Evolutionary conservation across 2,797 vertebrate species (phyloP).

Genomic region (Oophaga sylvatica): DNA sequence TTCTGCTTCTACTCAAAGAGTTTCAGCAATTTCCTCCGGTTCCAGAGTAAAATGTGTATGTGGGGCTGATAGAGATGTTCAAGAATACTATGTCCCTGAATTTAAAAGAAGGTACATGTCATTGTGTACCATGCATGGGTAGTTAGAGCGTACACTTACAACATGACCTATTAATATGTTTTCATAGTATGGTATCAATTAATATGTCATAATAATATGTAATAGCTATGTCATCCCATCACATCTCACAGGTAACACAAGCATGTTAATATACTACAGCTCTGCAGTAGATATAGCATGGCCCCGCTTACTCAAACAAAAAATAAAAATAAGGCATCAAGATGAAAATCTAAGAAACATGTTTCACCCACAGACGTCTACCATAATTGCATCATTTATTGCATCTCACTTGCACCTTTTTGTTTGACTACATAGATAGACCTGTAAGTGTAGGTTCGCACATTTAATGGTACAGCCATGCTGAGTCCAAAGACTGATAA

Average conservation of each 20-base stretch:
- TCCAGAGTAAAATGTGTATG: constrained; percentile 58
- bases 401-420: background rate
- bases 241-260: background rate
- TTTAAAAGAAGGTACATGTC: constrained; percentile 80
- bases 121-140: constrained; percentile 42
- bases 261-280: background rate
- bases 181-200: background rate
- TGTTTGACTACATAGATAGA: background rate
- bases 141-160: constrained; percentile 6
- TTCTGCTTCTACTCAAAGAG: constrained; percentile 53
- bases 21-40: constrained; percentile 41
- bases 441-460: background rate
- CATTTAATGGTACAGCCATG: too few species aligned
- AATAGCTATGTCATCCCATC: background rate
- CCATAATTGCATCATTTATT: background rate
- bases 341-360: too few species aligned
- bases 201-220: background rate
- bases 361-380: too few species aligned
- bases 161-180: background rate
- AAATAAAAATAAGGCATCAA: too few species aligned
- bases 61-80: constrained; percentile 53
- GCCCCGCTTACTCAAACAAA: too few species aligned
- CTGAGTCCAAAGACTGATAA: too few species aligned
- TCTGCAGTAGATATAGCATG: background rate
- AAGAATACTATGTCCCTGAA: constrained; percentile 76